A percentile compares a stretch with the other conserved stretches of the same genome.
phyloP scores from a whole-genome alignment of 2,113 vertebrate species.

The Elephas maximus region DNA sequence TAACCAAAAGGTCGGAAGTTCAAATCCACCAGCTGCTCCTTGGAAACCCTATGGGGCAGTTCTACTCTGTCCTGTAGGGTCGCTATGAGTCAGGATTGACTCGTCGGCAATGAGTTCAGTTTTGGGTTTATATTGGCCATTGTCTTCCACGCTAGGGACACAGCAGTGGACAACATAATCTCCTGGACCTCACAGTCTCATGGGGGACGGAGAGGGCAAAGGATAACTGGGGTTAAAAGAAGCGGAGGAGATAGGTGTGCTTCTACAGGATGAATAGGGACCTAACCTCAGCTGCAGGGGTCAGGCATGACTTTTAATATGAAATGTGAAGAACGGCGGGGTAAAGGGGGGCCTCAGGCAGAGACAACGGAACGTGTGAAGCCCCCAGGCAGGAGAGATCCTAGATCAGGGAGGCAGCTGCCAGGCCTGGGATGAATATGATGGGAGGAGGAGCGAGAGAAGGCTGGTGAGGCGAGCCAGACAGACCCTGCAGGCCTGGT shows the following conservation, averaged over 20 bases:
- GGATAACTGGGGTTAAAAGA: not conserved
- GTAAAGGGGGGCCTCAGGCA: not conserved
- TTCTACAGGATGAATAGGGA: not conserved
- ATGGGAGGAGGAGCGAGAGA: not conserved
- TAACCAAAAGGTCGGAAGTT: too few relatives aligned
- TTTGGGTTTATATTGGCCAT: not conserved
- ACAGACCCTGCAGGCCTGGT: not conserved
- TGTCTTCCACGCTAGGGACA: not conserved
- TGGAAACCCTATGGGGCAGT: too few relatives aligned
- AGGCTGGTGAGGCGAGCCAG: not conserved
- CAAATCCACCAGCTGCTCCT: too few relatives aligned
- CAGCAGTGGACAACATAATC: not conserved
- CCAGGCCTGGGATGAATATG: rapidly evolving
- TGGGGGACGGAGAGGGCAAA: not conserved
- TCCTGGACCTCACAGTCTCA: not conserved
- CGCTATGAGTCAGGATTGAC: too few relatives aligned
- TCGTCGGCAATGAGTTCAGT: not conserved
- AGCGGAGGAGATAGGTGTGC: not conserved
- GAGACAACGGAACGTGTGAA: not conserved
- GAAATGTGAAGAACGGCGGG: not conserved
- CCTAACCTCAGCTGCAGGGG: not conserved
- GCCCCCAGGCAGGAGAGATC: not conserved
- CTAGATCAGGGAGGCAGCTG: not conserved
- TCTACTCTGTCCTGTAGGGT: too few relatives aligned
- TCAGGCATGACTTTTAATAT: not conserved